These are phyloP conservation scores for Brachyalestes nurse DNA, from an alignment of 2,797 vertebrate genomes.

Conservation along the genomic window DNA sequence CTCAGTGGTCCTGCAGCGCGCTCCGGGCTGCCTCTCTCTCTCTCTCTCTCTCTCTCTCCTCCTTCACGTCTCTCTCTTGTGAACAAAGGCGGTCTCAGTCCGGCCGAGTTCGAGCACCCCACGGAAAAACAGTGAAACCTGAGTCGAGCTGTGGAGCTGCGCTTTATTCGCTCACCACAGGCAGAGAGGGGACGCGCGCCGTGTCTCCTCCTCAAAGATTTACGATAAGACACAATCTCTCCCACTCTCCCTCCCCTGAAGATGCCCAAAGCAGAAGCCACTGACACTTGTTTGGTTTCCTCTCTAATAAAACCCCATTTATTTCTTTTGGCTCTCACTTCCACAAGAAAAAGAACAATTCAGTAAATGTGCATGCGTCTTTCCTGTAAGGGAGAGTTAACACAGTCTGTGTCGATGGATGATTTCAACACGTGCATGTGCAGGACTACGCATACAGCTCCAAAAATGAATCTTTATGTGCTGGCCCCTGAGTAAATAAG, in stretches of 20 bases:
- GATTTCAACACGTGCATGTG: too few relatives aligned
- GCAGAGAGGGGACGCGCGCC: slow-evolving; percentile 14
- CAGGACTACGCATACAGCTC: too few relatives aligned
- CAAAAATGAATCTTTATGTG: too few relatives aligned
- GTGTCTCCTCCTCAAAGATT: slow-evolving; percentile 53
- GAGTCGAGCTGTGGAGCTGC: slow-evolving; percentile 77
- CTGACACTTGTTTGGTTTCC: not conserved
- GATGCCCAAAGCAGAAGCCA: not conserved
- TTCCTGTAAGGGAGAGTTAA: too few relatives aligned
- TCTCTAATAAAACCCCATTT: not conserved
- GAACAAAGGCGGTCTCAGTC: slow-evolving; percentile 91
- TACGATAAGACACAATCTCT: slow-evolving; percentile 18
- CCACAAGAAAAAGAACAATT: not conserved
- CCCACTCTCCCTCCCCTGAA: not conserved
- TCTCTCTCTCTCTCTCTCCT: slow-evolving; percentile 53
- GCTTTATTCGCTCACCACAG: slow-evolving; percentile 68
- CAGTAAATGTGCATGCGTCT: not conserved
- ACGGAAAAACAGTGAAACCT: slow-evolving; percentile 82
- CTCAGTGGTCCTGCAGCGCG: slow-evolving; percentile 64
- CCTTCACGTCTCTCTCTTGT: slow-evolving; percentile 57
- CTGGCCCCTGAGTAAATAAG: too few relatives aligned
- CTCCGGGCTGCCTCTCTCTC: slow-evolving; percentile 59
- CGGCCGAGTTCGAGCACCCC: slow-evolving; percentile 71
- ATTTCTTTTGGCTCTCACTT: not conserved
- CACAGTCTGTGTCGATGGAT: too few relatives aligned